Evolutionary conservation across 2,113 vertebrate species (phyloP).

Genomic region (Ptyas mucosa): DNA sequence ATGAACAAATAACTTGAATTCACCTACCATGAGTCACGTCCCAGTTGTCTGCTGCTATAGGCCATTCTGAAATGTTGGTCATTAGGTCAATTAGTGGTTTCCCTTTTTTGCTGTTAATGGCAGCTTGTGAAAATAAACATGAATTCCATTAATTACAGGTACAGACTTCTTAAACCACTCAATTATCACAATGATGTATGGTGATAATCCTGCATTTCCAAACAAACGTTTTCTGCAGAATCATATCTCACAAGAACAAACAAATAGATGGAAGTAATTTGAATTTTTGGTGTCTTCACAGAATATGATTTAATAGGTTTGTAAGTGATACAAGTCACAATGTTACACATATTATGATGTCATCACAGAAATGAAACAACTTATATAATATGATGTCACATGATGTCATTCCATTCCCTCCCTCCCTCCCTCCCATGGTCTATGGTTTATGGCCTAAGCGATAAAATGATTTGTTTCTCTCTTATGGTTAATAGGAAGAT

Average conservation of each 20-base stretch:
- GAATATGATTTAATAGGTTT: not conserved
- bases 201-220: not conserved
- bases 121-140: conserved; percentile 70
- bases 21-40: conserved; percentile 74
- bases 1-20: conserved; percentile 11
- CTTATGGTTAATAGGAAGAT: not conserved
- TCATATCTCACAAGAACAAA: not conserved
- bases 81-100: conserved; percentile 79
- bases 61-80: conserved; percentile 83
- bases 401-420: not conserved
- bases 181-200: not conserved
- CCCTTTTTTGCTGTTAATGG: conserved; percentile 83
- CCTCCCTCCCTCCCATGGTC: too few relatives aligned
- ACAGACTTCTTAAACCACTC: not conserved
- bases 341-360: not conserved
- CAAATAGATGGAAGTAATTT: not conserved
- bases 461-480: not conserved
- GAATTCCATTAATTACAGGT: not conserved
- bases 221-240: not conserved
- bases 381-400: not conserved
- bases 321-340: not conserved
- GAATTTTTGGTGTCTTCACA: not conserved
- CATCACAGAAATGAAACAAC: not conserved
- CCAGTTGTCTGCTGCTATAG: conserved; percentile 83
- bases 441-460: not conserved